Evolutionary conservation across 2,888 invertebrate genomes (phyloP), one percentile per base, ranked within the genome.

Genomic region (Carcina quercana): DNA sequence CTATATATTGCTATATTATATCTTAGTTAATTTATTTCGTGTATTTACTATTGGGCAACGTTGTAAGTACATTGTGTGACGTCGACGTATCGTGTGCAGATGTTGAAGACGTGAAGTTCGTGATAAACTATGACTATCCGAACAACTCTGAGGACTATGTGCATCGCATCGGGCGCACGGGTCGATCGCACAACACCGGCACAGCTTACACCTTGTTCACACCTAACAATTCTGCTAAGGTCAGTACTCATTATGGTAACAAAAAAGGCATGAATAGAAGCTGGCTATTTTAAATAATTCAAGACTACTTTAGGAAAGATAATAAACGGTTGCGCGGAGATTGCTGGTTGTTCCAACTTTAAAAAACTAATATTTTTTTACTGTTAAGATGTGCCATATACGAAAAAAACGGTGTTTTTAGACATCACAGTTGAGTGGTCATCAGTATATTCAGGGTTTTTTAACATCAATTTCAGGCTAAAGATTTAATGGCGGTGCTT

Each of bases 31-130:
- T n/a, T n/a, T n/a, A n/a, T n/a, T n/a, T n/a, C n/a, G n/a, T n/a
- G n/a, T n/a, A n/a, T n/a, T n/a, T n/a, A n/a, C n/a, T n/a, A n/a
- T n/a, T n/a, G n/a, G n/a, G n/a, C n/a, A n/a, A n/a, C n/a, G n/a
- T n/a, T n/a, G n/a, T n/a, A n/a, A n/a, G n/a, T n/a, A n/a, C n/a
- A 10, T 21, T 21, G 5, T 25, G 13, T 13, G 13, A 25, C 12
- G 13, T 3, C 3, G 2, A 8, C 15, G 13, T 25, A n/a, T n/a
- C n/a, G 20, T 6, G 21, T 12, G 48, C 88, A 98, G 98, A 98
- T 89, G 97, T 98, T 76, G 96, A 97, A 74, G 98, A 98, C 86
- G 97, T 98, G 71, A 97, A 97, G 87, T 97, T 95, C 88, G 98
- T 98, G 60, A 96, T 98, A 86, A 98, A 98, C 88, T 97, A 93